Evolutionary conservation across 2,113 vertebrate species (phyloP), one percentile per base, ranked within the genome.

Genomic region (Brachyistius frenatus): DNA sequence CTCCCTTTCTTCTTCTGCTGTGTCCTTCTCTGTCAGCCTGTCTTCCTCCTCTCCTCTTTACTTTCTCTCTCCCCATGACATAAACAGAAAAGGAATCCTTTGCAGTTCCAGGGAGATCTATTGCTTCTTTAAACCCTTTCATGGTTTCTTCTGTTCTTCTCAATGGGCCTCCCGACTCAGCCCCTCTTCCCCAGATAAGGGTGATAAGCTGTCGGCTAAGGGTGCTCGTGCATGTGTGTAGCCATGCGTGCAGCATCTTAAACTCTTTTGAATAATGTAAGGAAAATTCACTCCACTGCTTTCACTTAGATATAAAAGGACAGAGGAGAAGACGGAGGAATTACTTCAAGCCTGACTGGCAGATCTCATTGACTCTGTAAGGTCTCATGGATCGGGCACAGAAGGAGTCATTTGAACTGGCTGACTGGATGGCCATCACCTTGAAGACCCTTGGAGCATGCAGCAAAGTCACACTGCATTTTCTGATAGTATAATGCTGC

Each of bases 11-110:
- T 81, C 83, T 61, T 73, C 77, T 61, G 72, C 69, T 77, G 58
- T 66, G 80, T 86, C 89, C 84, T 86, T 80, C 80, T 82, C 85
- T 87, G 74, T 86, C 88, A 78, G 79, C 61, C 78, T 77, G 65
- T 71, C 76, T 80, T 76, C 47, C 64, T 67, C 44, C 37, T 50
- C 41, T 55, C 75, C 64, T 32, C 46, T 66, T 76, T 36, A 50
- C 68, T 83, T 62, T 76, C 66, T 81, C 80, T 76, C 79, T 79
- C 53, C 13, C 73, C 81, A 60, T 80, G 84, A 86, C 84, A 88
- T 41, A 63, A 86, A 86, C 78, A 80, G 78, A 78, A 73, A 87
- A 32, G 58, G 64, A 72, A 81, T 55, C 57, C 66, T 86, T 78
- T 64, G 58, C 81, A 33, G 71, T 80, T 71, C 64, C 64, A 47